These are phyloP conservation scores for Tragelaphus buxtoni DNA, from an alignment of 2,113 vertebrate species.

Conservation along the genomic window DNA sequence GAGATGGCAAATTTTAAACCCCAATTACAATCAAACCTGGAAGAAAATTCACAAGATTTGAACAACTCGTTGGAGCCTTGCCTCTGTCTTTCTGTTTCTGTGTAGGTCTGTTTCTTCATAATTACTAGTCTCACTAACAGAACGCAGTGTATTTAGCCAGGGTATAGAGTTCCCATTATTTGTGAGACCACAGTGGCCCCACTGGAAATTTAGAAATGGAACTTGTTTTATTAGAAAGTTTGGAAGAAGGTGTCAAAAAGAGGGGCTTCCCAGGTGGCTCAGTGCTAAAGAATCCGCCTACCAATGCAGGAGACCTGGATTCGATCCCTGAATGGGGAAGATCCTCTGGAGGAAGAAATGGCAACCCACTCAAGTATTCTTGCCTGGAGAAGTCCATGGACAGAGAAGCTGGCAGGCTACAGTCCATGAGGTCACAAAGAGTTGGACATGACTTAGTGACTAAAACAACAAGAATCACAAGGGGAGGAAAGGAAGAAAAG, in stretches of 20 bases:
- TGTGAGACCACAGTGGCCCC: not conserved
- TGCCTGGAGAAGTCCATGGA: not conserved
- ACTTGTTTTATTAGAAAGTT: not conserved
- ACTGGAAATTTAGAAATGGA: conserved; percentile 7
- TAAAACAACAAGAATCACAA: not conserved
- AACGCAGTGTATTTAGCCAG: not conserved
- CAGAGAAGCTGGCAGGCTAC: not conserved
- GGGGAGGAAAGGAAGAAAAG: not conserved
- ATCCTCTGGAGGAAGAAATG: not conserved
- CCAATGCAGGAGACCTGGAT: not conserved
- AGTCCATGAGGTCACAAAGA: not conserved
- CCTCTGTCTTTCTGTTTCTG: conserved; percentile 29
- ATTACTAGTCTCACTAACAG: not conserved
- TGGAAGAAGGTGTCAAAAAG: not conserved
- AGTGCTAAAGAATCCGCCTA: not conserved
- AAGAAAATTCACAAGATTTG: not conserved
- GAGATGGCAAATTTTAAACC: not conserved
- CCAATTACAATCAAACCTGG: not conserved
- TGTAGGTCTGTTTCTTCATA: not conserved
- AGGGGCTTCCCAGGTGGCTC: not conserved
- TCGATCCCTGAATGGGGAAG: not conserved
- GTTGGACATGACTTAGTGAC: not conserved
- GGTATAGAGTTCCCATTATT: not conserved
- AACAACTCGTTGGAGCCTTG: not conserved
- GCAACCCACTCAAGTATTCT: not conserved